A percentile compares a stretch with the other conserved stretches of the same genome.
Evolutionary conservation across 2,113 vertebrate species (phyloP).

Genomic region (Toxotes chatareus): DNA sequence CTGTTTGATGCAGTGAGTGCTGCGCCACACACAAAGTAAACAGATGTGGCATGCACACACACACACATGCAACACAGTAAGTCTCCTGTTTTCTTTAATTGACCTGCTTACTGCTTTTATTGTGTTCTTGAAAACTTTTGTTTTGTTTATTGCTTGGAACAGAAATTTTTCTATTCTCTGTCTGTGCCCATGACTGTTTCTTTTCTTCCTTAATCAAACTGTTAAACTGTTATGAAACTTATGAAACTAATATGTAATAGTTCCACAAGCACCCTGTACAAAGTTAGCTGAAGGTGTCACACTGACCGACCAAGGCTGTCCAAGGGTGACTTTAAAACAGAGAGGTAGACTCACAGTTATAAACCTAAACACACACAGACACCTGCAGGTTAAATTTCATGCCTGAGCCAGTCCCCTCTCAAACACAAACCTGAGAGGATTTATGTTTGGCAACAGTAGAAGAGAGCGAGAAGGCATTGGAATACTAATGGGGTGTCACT

Average conservation of each 20-base stretch:
- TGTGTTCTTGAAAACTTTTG: neutral
- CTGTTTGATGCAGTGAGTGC: conserved; percentile 33
- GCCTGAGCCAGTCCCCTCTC: conserved; percentile 48
- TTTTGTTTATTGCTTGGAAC: neutral
- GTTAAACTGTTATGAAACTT: neutral
- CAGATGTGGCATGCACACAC: conserved; percentile 20
- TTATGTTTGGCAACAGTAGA: conserved; percentile 42
- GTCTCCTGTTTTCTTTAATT: conserved; percentile 23
- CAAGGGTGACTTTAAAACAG: neutral
- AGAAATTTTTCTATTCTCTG: neutral
- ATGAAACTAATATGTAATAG: neutral
- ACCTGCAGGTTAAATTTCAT: conserved; percentile 37
- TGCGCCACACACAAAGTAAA: conserved; percentile 21
- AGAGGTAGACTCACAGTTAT: neutral
- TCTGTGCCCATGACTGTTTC: neutral
- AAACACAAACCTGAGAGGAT: conserved; percentile 23
- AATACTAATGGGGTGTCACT: conserved; percentile 35
- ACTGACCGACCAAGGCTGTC: neutral
- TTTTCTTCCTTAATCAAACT: neutral
- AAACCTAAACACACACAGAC: conserved; percentile 11
- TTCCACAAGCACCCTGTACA: neutral
- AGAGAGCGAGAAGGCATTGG: conserved; percentile 15
- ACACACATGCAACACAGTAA: neutral
- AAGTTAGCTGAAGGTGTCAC: neutral
- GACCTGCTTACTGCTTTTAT: neutral